Conservation (phyloP, 2,888 invertebrate species). For the Chymomyza amoena region DNA sequence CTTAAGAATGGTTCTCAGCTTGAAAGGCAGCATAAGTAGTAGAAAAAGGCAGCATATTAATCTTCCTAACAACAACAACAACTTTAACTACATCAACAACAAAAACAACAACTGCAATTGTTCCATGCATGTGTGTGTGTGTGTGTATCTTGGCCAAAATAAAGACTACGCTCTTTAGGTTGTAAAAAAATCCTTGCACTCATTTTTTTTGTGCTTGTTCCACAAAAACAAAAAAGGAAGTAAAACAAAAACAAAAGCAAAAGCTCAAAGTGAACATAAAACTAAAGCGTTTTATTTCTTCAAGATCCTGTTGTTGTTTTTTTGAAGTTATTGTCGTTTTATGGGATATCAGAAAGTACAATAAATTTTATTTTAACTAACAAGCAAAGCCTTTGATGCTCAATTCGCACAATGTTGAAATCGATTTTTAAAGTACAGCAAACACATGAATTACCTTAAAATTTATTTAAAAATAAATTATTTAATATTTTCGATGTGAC, state of each 20-base stretch:
- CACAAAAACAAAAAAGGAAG: conserved; percentile 7
- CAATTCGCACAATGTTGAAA: not conserved
- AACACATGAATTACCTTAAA: not conserved
- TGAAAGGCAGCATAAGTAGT: conserved; percentile 69
- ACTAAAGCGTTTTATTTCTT: conserved; percentile 41
- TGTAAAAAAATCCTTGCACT: conserved; percentile 32
- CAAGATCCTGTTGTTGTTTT: not conserved
- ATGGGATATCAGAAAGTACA: conserved; percentile 4
- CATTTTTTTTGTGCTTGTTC: conserved; percentile 7
- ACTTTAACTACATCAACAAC: conserved; percentile 39
- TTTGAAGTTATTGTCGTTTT: not conserved
- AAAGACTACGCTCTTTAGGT: not conserved
- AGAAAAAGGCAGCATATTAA: conserved; percentile 69
- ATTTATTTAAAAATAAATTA: too few relatives aligned
- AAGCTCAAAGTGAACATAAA: conserved; percentile 39
- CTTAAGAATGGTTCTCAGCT: conserved; percentile 39
- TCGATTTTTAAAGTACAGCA: not conserved
- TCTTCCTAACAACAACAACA: conserved; percentile 51
- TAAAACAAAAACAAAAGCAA: conserved; percentile 15
- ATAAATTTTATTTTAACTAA: not conserved
- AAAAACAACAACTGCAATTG: conserved; percentile 5
- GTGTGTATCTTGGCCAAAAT: conserved; percentile 7
- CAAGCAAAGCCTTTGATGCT: not conserved
- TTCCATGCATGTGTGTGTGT: not conserved
- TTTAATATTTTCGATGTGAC: too few relatives aligned